Evolutionary conservation across 2,797 vertebrate genomes (phyloP).

Genomic region (Pachyuromys duprasi): DNA sequence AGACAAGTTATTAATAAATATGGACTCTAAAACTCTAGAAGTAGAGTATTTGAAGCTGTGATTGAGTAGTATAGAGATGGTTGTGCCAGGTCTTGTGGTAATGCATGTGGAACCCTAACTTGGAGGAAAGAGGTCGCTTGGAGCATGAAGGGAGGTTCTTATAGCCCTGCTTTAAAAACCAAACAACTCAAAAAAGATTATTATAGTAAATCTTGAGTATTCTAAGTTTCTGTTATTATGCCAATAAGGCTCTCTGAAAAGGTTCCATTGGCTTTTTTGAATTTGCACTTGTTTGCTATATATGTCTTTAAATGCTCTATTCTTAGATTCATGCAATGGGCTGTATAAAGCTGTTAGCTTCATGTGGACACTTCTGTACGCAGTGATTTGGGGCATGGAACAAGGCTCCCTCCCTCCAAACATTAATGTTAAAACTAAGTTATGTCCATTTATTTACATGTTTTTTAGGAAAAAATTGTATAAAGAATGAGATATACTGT

Average conservation of each 20-base stretch:
- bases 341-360: constrained; percentile 34
- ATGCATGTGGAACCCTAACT: neutral
- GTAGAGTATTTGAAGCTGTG: constrained; percentile 41
- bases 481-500: constrained; percentile 2
- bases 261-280: constrained; percentile 35
- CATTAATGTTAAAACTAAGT: neutral
- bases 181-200: neutral
- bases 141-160: neutral
- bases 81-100: neutral
- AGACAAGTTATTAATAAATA: constrained; percentile 34
- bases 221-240: constrained; percentile 37
- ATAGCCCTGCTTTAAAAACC: neutral
- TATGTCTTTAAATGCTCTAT: neutral
- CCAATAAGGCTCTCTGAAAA: neutral
- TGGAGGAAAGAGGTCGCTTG: neutral
- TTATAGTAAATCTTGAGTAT: constrained; percentile 3
- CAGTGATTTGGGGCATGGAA: neutral
- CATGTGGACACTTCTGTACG: neutral
- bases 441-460: constrained; percentile 36
- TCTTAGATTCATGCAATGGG: constrained; percentile 20
- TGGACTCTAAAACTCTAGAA: neutral
- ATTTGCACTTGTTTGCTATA: neutral
- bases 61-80: neutral
- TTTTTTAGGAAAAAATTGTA: constrained; percentile 16
- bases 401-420: neutral